Evolutionary conservation across 2,113 vertebrate species (phyloP).

Genomic region (Pollimyrus isidori): DNA sequence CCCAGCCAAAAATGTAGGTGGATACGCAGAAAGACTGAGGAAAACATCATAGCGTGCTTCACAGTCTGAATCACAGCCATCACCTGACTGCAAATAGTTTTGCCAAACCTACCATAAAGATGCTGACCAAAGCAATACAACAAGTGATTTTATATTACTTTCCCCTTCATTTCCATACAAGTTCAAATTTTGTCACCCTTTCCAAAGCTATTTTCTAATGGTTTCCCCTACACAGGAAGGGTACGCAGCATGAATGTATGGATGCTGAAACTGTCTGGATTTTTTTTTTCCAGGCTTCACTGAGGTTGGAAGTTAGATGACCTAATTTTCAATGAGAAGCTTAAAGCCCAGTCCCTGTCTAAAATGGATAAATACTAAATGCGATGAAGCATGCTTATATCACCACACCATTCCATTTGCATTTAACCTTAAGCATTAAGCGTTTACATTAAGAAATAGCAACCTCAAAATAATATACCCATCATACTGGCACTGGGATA

Average conservation of each 20-base stretch:
- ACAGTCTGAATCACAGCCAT: background rate
- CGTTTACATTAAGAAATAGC: background rate
- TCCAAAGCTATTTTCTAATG: background rate
- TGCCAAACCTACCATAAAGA: background rate
- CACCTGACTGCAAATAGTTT: background rate
- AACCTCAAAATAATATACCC: background rate
- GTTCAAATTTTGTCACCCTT: background rate
- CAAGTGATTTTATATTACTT: conserved; percentile 3
- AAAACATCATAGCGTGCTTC: background rate
- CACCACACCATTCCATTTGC: background rate
- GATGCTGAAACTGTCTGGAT: background rate
- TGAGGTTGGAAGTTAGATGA: background rate
- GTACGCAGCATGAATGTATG: background rate
- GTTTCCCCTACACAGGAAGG: background rate
- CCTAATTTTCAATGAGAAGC: background rate
- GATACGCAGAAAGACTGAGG: background rate
- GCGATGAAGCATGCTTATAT: background rate
- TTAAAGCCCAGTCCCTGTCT: background rate
- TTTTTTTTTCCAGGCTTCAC: background rate
- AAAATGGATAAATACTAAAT: background rate
- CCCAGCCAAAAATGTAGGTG: background rate
- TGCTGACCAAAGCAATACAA: conserved; percentile 9
- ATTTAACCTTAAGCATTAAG: background rate
- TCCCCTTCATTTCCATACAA: background rate
- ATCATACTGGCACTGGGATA: background rate